Evolutionary conservation across 1,140 invertebrate genomes (phyloP), one percentile per base, ranked within the genome.

Genomic region (Tetramorium alpestre): DNA sequence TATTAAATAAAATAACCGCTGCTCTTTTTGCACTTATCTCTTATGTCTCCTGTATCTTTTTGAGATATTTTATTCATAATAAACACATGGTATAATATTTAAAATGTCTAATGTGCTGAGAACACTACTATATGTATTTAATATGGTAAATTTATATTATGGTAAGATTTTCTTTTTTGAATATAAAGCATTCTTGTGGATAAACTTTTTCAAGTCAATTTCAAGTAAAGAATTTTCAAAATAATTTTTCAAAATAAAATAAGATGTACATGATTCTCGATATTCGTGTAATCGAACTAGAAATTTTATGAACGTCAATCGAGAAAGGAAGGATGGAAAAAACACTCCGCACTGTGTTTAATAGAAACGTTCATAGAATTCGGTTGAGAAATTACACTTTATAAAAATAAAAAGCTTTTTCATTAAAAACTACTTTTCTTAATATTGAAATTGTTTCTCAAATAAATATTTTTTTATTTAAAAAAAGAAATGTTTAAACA

Each of bases 1-100:
- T 94, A 95, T 94, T 94, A 93, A 94, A 93, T 93, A 93, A 94
- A 87, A 87, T 69, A 87, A 49, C 2, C 1, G n/a, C 73, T 62
- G 6, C n/a, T 82, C 47, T 73, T 41, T 81, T 62, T 41, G 3
- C 28, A 41, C 0, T 38, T 38, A 47, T 64, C n/a, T 13, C 5
- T n/a, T 16, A 8, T 41, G 25, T 58, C 25, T 54, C 28, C 16
- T 7, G 28, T 0, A 54, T 60, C 3, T 33, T 5, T 44, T 54
- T 38, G 18, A 73, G 2, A 73, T 54, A 51, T n/a, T 22, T 54
- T 38, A 38, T 1, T 11, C 4, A 33, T 33, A 38, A 38, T 22
- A 4, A 69, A 44, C 2, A 7, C 3, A 3, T 18, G 41, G 25
- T 0, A 72, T 33, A 13, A 33, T 22, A 38, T 54, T 25, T 47